Evolutionary conservation across 2,113 vertebrate species (phyloP).

Genomic region (Sinocyclocheilus maitianheensis): DNA sequence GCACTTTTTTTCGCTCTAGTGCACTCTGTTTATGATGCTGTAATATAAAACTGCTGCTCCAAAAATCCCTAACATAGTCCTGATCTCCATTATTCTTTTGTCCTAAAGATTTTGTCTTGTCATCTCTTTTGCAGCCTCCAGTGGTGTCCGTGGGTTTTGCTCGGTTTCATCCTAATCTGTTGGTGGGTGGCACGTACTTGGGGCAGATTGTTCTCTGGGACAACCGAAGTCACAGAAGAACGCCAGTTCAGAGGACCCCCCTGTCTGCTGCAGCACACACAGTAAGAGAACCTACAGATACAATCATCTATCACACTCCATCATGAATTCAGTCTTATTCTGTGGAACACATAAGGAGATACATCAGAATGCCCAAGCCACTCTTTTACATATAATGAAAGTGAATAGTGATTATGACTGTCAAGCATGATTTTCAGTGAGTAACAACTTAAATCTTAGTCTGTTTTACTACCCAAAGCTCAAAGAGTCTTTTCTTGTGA

Average conservation of each 20-base stretch:
- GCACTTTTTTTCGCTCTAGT: constrained; percentile 72
- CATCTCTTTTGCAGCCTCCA: constrained; percentile 81
- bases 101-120: constrained; percentile 43
- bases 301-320: neutral
- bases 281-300: constrained; percentile 72
- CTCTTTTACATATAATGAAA: neutral
- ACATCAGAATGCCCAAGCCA: no score
- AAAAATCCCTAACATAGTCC: constrained; percentile 75
- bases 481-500: neutral
- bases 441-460: neutral
- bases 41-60: constrained; percentile 75
- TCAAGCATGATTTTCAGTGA: neutral
- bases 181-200: constrained; percentile 94
- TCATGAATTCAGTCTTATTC: neutral
- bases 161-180: constrained; percentile 94
- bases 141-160: constrained; percentile 97
- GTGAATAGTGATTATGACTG: neutral
- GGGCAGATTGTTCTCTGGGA: constrained; percentile 98
- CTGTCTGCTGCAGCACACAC: constrained; percentile 96
- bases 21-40: constrained; percentile 74
- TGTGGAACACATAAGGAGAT: neutral
- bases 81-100: neutral
- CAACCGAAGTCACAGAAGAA: constrained; percentile 94
- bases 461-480: neutral
- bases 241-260: constrained; percentile 93